These are phyloP conservation scores for Etheostoma spectabile DNA, from an alignment of 2,113 vertebrate genomes.

Conservation along the genomic window DNA sequence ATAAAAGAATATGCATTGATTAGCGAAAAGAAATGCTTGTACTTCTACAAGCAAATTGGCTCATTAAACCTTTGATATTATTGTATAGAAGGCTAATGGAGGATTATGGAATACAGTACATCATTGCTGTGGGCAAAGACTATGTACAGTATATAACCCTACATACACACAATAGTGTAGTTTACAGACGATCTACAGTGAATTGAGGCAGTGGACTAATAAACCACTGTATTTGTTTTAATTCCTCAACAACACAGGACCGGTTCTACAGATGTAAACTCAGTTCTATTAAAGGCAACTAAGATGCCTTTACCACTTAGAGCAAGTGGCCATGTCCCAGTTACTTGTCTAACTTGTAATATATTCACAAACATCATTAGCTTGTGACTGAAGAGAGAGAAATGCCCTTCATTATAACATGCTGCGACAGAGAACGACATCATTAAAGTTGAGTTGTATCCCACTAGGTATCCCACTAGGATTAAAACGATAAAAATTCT, in stretches of 20 bases:
- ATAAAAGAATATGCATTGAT: neutral
- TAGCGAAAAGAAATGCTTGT: conserved; percentile 13
- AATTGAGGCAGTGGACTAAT: neutral
- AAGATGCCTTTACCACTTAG: conserved; percentile 16
- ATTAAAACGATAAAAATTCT: conserved; percentile 43
- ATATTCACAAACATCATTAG: conserved; percentile 53
- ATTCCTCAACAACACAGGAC: neutral
- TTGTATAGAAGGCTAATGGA: neutral
- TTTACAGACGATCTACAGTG: conserved; percentile 19
- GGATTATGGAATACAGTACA: neutral
- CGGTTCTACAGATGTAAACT: conserved; percentile 15
- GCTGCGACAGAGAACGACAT: conserved; percentile 32
- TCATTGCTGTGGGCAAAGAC: conserved; percentile 5
- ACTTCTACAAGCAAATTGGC: conserved; percentile 5
- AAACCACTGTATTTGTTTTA: neutral
- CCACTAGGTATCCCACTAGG: conserved; percentile 14
- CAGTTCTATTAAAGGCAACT: neutral
- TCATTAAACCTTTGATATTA: conserved; percentile 23
- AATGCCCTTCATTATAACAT: conserved; percentile 51
- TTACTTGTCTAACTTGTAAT: conserved; percentile 32
- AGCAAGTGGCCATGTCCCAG: conserved; percentile 9
- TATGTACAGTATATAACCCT: neutral
- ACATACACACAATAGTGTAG: neutral
- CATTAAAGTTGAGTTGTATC: conserved; percentile 54
- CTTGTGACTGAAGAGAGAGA: conserved; percentile 26